Percentiles rank a stretch among this genome's conserved stretches.
Conservation (phyloP, 2,113 vertebrate species). For the Mus musculus region DNA sequence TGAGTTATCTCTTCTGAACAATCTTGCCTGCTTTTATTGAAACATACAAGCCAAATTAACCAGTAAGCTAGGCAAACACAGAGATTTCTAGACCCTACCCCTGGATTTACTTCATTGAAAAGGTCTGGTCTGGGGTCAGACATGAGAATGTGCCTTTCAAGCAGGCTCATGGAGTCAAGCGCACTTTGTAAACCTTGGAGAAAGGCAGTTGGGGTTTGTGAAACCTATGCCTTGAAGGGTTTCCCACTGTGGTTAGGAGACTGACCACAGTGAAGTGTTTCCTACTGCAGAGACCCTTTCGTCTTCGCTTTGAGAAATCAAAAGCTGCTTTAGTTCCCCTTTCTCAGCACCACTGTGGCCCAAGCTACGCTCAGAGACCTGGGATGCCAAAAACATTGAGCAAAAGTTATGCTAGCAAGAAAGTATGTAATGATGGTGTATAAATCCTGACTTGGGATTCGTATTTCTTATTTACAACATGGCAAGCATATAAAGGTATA, state of each 20-base stretch:
- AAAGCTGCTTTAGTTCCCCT: neutral
- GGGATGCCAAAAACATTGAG: constrained; percentile 50
- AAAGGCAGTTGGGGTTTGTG: neutral
- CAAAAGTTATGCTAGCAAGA: constrained; percentile 52
- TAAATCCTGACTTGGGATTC: constrained; percentile 50
- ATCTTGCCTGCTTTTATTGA: neutral
- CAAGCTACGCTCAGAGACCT: neutral
- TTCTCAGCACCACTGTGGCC: neutral
- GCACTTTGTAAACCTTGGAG: neutral
- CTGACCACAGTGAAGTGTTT: neutral
- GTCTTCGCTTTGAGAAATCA: neutral
- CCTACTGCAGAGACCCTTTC: neutral
- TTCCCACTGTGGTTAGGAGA: neutral
- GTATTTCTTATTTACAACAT: constrained; percentile 67
- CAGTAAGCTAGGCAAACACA: neutral
- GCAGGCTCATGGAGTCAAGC: neutral
- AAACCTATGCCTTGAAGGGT: neutral
- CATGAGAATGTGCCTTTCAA: neutral
- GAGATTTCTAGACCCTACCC: neutral
- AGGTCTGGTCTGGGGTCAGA: neutral
- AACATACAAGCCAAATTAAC: neutral
- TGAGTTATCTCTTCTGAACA: neutral
- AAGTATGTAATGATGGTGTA: constrained; percentile 6
- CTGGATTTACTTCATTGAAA: neutral
- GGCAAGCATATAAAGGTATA: neutral